phyloP scores from a whole-genome alignment of 2,888 invertebrate genomes.

The Leptinotarsa juncta region DNA sequence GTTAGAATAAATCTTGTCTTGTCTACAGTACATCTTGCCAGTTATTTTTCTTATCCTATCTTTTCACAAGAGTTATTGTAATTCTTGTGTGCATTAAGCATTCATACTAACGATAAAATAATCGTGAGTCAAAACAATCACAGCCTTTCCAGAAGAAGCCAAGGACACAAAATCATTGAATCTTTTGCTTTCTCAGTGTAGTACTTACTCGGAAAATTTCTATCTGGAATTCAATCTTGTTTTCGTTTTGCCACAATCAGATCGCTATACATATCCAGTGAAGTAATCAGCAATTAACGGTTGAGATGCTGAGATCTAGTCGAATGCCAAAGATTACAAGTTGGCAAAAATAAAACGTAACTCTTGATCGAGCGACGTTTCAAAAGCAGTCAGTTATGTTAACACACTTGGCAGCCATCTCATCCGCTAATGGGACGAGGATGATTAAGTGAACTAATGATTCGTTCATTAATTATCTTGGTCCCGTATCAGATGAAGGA shows the following conservation, averaged over 20 bases:
- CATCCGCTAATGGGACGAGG: slow-evolving; percentile 23
- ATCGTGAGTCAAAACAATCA: no score
- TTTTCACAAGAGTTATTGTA: no score
- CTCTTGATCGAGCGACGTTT: background rate
- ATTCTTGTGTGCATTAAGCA: no score
- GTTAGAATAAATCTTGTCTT: no score
- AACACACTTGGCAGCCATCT: slow-evolving; percentile 22
- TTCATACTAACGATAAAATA: no score
- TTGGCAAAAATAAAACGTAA: background rate
- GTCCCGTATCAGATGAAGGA: slow-evolving; percentile 11
- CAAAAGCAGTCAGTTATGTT: slow-evolving; percentile 2
- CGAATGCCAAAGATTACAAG: slow-evolving; percentile 1
- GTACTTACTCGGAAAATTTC: background rate
- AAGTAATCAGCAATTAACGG: slow-evolving; percentile 9
- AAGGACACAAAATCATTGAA: background rate
- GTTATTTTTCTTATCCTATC: no score
- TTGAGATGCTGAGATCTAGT: background rate
- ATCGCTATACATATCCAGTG: background rate
- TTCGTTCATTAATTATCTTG: slow-evolving; percentile 21
- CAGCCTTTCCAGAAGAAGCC: no score
- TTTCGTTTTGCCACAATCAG: background rate
- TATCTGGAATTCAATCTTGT: background rate
- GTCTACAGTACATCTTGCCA: no score
- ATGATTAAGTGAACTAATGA: slow-evolving; percentile 29
- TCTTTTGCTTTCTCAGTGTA: no score